Percentiles rank a stretch among this genome's conserved stretches.
Evolutionary conservation across 2,888 invertebrate genomes (phyloP).

Genomic region (Chloroclysta siterata): DNA sequence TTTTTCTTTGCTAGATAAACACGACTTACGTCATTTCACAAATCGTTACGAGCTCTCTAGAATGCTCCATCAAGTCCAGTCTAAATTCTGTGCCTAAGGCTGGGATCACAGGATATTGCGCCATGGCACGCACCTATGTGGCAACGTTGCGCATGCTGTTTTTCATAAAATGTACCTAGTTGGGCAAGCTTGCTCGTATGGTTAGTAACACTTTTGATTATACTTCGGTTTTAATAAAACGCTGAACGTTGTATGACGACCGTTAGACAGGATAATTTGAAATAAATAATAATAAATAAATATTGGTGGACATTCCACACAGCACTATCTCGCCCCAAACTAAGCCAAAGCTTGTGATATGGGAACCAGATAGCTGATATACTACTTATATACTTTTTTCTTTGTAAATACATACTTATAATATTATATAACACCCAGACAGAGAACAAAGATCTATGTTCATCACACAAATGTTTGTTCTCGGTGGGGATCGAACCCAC

Average conservation of each 20-base stretch:
- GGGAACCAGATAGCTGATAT: too few relatives aligned
- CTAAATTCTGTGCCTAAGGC: constrained; percentile 15
- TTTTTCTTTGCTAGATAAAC: too few relatives aligned
- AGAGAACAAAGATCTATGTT: too few relatives aligned
- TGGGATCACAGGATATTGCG: constrained; percentile 28
- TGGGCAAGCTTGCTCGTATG: constrained; percentile 22
- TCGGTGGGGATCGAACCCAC: too few relatives aligned
- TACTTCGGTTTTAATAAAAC: not conserved
- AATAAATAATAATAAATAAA: too few relatives aligned
- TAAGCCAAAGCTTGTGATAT: too few relatives aligned
- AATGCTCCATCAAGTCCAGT: constrained; percentile 18
- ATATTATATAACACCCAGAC: too few relatives aligned
- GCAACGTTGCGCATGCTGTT: constrained; percentile 21
- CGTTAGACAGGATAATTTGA: not conserved
- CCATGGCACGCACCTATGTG: constrained; percentile 21
- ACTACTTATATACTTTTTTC: too few relatives aligned
- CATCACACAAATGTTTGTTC: too few relatives aligned
- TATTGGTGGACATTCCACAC: too few relatives aligned
- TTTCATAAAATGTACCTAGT: constrained; percentile 30
- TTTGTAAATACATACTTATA: too few relatives aligned
- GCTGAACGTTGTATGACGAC: not conserved
- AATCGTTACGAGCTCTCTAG: constrained; percentile 3
- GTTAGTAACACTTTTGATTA: constrained; percentile 16
- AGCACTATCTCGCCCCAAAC: too few relatives aligned
- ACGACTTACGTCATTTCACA: not conserved